A percentile compares a stretch with the other conserved stretches of the same genome.
Evolutionary conservation across 2,888 invertebrate species (phyloP).

Genomic region (Hirtodrosophila cameraria): DNA sequence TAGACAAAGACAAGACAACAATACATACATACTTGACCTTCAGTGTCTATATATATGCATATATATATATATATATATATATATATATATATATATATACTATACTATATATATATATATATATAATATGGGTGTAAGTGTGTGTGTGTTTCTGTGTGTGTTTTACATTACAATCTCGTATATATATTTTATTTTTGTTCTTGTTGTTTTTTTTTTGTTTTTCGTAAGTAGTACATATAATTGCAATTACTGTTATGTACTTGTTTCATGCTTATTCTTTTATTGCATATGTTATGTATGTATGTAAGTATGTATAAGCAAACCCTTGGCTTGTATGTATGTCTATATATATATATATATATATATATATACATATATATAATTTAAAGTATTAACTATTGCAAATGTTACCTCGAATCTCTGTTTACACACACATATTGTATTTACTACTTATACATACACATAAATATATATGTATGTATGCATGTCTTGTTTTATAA

Average conservation of each 20-base stretch:
- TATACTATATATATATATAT: too few relatives aligned
- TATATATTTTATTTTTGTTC: too few relatives aligned
- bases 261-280: background rate
- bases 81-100: too few relatives aligned
- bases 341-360: constrained; percentile 5
- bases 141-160: constrained; percentile 15
- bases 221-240: constrained; percentile 14
- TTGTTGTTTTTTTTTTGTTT: background rate
- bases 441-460: background rate
- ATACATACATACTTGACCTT: constrained; percentile 19
- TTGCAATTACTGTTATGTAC: background rate
- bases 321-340: background rate
- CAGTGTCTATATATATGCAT: too few relatives aligned
- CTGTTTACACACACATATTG: background rate
- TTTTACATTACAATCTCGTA: constrained; percentile 13
- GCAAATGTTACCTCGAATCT: constrained; percentile 4
- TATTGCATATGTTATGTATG: background rate
- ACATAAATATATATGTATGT: constrained; percentile 11
- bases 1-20: constrained; percentile 26
- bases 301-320: background rate
- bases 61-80: too few relatives aligned
- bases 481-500: constrained; percentile 4
- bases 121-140: constrained; percentile 3
- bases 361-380: constrained; percentile 8
- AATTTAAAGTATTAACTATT: constrained; percentile 9